Evolutionary conservation across 2,113 vertebrate species (phyloP), one percentile per base, ranked within the genome.

Genomic region (Struthidea cinerea): DNA sequence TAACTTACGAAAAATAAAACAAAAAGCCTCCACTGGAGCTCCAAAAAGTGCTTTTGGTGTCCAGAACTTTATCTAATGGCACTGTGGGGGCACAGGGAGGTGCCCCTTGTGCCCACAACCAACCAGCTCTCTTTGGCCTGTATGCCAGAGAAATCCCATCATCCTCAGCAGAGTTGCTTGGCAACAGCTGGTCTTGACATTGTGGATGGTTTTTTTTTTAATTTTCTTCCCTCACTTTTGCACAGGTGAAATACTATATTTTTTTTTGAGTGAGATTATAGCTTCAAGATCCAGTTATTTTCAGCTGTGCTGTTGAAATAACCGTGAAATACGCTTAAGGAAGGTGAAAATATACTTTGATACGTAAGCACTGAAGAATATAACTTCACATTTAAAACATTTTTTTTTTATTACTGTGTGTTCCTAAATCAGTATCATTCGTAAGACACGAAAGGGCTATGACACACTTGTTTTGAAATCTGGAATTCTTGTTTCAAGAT

Each of bases 131-230:
- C 50, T 67, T 64, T 69, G 61, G 46, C 35, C 20, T 71, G 11
- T 27, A 18, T 37, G 35, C 55, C 35, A 92, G 33, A 2, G 5
- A 92, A 90, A 79, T 59, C 53, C 21, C 68, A 55, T 49, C 61
- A 63, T 69, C 15, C 56, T 79, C 55, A 63, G 35, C 28, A 90
- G 52, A 86, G 91, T 57, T 95, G 78, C 88, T 89, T 74, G 39
- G 94, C 49, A 96, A 93, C 87, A 79, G 16, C 14, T 3, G 12
- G 41, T 74, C 64, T 78, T 92, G 91, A 93, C 89, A 80, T 81
- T 2, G 0, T 64, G 35, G 42, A 44, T 14, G 84, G 35, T 8
- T 3, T 0, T 18, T 49, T 50, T 87, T 84, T 41, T 49, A 15
- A 32, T 61, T 87, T 93, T 75, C 39, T 77, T 85, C 35, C 32